These are phyloP conservation scores for Bombus superbus DNA, from an alignment of 1,140 invertebrate genomes.

Conservation along the genomic window DNA sequence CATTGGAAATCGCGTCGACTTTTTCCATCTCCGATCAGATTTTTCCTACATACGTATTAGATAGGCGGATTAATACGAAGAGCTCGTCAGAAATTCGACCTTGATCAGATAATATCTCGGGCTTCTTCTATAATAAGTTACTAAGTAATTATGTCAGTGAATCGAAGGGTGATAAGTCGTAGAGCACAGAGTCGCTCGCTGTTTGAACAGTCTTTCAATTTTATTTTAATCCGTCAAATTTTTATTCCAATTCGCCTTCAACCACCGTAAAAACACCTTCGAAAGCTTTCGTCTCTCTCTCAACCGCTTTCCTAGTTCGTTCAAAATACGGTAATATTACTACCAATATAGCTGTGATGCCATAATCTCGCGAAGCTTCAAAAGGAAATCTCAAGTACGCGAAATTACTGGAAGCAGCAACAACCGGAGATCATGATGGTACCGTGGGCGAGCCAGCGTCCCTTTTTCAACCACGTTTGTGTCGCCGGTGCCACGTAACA, in stretches of 20 bases:
- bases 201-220: too few species aligned
- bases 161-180: too few species aligned
- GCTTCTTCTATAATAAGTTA: background rate
- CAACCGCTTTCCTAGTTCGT: background rate
- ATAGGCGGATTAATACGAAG: too few species aligned
- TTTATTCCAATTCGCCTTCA: too few species aligned
- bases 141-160: background rate
- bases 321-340: background rate
- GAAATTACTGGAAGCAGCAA: background rate
- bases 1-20: background rate
- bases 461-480: slow-evolving; percentile 32
- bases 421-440: background rate
- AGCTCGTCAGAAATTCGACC: too few species aligned
- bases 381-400: background rate
- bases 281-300: background rate
- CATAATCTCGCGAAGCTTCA: background rate
- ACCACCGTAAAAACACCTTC: too few species aligned
- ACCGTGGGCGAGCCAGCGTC: background rate
- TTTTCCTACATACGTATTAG: background rate
- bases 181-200: too few species aligned
- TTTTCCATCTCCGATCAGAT: background rate
- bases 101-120: background rate
- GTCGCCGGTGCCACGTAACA: slow-evolving; percentile 57
- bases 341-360: background rate
- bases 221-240: too few species aligned